Evolutionary conservation across 2,113 vertebrate genomes (phyloP), one percentile per base, ranked within the genome.

Genomic region (Sinocyclocheilus anophthalmus): DNA sequence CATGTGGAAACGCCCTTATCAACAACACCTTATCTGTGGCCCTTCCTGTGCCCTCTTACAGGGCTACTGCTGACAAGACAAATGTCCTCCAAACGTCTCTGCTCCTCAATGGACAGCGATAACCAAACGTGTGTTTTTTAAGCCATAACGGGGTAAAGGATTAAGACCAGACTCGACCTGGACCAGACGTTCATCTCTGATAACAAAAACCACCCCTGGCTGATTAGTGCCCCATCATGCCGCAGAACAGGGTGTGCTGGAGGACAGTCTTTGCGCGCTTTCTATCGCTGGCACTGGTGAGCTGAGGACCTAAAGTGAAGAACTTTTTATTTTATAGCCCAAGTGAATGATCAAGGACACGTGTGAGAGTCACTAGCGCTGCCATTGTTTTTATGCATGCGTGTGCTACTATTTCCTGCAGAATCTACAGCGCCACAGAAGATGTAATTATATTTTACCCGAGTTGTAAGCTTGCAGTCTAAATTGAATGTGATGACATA

Each of bases 1-100:
- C 86, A 73, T 22, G 70, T 33, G 84, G 11, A 85, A 48, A 65
- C 72, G 85, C 92, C 90, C 89, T 86, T 72, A 73, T 69, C 89
- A 89, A 92, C 92, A 92, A 91, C 91, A 92, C 82, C 93, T 93
- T 92, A 33, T 85, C n/a, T 39, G 69, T 61, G 91, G 90, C 88
- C 89, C 92, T 89, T 55, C 89, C 59, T 55, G 7, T 90, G 82
- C 89, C 85, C 16, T 85, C 63, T 61, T 45, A 11, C 75, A 45
- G 80, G 50, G 69, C 22, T 39, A 57, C 33, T 57, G 78, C 55
- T 79, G 33, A 83, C 81, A 26, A 30, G 24, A 26, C 70, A 81
- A 78, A 86, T 79, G 81, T 77, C 85, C 87, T 84, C 77, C 39
- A 88, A 57, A 55, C 4, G 87, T 79, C 82, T 79, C 78, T 81